These are phyloP conservation scores for Apotomis betuletana DNA, from an alignment of 2,888 invertebrate species.

Conservation along the genomic window DNA sequence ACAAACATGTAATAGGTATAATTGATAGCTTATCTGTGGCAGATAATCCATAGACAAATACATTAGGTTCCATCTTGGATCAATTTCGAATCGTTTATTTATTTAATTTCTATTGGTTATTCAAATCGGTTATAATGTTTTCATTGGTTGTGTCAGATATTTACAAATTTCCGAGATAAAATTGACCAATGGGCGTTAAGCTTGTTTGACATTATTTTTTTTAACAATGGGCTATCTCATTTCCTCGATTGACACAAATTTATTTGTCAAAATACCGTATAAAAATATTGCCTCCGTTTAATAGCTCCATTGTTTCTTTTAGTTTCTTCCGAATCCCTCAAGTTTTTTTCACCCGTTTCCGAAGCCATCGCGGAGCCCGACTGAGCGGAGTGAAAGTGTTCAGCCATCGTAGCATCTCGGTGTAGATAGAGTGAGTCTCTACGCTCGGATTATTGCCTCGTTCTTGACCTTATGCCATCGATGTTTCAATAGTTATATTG, in stretches of 20 bases:
- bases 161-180: constrained; percentile 1
- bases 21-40: constrained; percentile 14
- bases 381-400: constrained; percentile 43
- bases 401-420: constrained; percentile 40
- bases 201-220: constrained; percentile 15
- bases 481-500: constrained; percentile 71
- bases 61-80: constrained; percentile 33
- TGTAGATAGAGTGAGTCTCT: constrained; percentile 60
- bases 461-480: constrained; percentile 78
- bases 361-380: constrained; percentile 44
- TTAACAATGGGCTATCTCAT: constrained; percentile 50
- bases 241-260: constrained; percentile 66
- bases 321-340: constrained; percentile 65
- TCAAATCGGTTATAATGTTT: background rate
- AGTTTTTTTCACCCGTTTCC: constrained; percentile 59
- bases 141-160: constrained; percentile 26
- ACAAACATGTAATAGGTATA: no score
- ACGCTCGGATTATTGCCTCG: constrained; percentile 56
- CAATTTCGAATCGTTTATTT: constrained; percentile 34
- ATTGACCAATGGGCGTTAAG: constrained; percentile 9
- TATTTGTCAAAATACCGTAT: constrained; percentile 80
- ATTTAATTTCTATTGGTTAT: constrained; percentile 30
- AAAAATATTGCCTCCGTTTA: constrained; percentile 63
- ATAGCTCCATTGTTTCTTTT: constrained; percentile 70
- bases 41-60: constrained; percentile 20